Conservation (phyloP, 2,113 vertebrate genomes). For the Mastomys coucha region DNA sequence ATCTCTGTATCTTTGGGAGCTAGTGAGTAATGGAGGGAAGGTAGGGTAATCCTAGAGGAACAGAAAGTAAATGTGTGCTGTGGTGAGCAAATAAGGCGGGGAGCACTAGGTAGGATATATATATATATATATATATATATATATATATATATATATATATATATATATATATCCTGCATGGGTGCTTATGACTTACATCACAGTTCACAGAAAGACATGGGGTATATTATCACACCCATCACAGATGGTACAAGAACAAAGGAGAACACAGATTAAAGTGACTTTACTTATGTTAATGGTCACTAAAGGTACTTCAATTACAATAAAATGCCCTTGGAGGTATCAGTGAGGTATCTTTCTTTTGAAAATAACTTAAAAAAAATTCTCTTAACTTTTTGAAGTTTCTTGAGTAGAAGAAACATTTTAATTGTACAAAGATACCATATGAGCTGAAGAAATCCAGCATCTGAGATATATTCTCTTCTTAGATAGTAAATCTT, state of each 20-base stretch:
- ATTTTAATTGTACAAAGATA: slow-evolving; percentile 13
- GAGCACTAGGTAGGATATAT: background rate
- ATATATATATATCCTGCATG: background rate
- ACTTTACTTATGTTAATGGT: background rate
- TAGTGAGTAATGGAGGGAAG: background rate
- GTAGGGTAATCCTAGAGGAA: accelerated
- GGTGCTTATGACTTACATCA: background rate
- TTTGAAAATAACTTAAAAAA: background rate
- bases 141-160: too few species aligned
- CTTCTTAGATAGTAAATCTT: slow-evolving; percentile 2
- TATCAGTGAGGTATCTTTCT: background rate
- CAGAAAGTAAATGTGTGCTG: accelerated
- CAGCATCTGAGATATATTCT: background rate
- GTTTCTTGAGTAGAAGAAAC: background rate
- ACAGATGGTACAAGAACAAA: background rate
- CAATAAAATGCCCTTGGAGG: background rate
- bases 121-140: too few species aligned
- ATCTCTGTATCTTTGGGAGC: background rate
- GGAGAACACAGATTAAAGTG: background rate
- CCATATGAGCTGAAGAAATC: background rate
- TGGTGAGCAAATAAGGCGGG: background rate
- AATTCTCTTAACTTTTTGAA: background rate
- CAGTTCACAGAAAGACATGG: background rate
- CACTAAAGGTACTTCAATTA: background rate
- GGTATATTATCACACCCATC: background rate